A percentile compares a stretch with the other conserved stretches of the same genome.
These are phyloP conservation scores for Frieseomelitta varia DNA, from an alignment of 1,140 invertebrate genomes.

Conservation along the genomic window DNA sequence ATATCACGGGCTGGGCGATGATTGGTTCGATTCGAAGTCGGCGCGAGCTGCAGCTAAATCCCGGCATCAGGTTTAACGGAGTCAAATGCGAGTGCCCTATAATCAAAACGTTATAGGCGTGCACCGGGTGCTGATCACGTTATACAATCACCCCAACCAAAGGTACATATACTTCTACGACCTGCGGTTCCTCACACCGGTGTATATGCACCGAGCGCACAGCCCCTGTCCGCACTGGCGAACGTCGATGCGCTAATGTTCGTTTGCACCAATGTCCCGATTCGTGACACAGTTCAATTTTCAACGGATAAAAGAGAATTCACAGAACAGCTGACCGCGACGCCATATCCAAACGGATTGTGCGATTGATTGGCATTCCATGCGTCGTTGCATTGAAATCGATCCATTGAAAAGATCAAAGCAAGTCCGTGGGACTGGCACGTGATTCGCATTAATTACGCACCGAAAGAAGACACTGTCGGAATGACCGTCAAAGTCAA, in stretches of 20 bases:
- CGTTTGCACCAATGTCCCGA: constrained; percentile 40
- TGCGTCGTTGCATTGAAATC: constrained; percentile 42
- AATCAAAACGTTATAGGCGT: constrained; percentile 65
- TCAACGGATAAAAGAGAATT: constrained; percentile 58
- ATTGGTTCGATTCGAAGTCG: constrained; percentile 61
- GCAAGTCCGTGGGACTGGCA: constrained; percentile 27
- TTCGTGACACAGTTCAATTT: constrained; percentile 46
- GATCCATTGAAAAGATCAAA: constrained; percentile 57
- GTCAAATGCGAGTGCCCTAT: constrained; percentile 63
- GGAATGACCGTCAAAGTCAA: not conserved
- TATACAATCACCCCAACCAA: constrained; percentile 54
- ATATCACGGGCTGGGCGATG: constrained; percentile 49
- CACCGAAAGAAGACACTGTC: constrained; percentile 5
- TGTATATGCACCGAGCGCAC: not conserved
- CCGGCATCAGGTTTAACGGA: constrained; percentile 59
- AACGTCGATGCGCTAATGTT: constrained; percentile 44
- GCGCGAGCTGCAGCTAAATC: constrained; percentile 52
- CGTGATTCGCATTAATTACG: constrained; percentile 26
- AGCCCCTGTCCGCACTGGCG: not conserved
- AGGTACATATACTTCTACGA: constrained; percentile 51
- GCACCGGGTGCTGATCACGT: constrained; percentile 59
- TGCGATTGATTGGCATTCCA: constrained; percentile 51
- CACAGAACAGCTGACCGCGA: constrained; percentile 50
- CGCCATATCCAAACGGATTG: constrained; percentile 45
- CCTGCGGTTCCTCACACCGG: constrained; percentile 32